Percentiles rank a stretch among this genome's conserved stretches.
phyloP scores from a whole-genome alignment of 2,797 vertebrate genomes.

The Numenius phaeopus region DNA sequence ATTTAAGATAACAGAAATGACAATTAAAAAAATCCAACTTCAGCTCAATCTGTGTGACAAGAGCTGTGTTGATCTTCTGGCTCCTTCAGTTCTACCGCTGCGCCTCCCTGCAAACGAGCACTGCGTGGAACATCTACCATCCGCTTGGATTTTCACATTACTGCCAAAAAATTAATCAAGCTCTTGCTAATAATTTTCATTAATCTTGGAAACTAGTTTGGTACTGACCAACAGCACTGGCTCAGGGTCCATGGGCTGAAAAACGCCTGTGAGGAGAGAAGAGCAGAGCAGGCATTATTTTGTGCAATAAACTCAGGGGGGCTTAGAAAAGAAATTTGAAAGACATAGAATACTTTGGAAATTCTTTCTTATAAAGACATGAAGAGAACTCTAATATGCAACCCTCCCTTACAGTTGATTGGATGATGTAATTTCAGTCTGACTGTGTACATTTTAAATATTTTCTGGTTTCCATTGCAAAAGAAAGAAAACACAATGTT shows the following conservation, averaged over 20 bases:
- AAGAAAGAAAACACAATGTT: background rate
- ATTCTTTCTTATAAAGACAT: background rate
- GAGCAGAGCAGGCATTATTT: background rate
- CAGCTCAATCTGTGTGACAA: background rate
- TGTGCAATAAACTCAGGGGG: background rate
- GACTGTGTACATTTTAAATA: fast-evolving
- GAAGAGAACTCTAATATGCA: background rate
- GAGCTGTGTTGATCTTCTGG: background rate
- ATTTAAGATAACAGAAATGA: background rate
- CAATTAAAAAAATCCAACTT: background rate
- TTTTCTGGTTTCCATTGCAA: background rate
- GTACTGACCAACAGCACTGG: background rate
- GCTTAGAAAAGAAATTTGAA: background rate
- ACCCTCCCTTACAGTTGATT: fast-evolving
- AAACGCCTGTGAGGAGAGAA: background rate
- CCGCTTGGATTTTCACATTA: background rate
- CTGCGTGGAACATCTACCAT: fast-evolving
- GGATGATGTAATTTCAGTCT: background rate
- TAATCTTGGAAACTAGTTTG: background rate
- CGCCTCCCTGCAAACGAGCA: fast-evolving
- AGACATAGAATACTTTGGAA: fast-evolving
- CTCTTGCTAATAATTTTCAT: background rate
- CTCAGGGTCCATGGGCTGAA: background rate
- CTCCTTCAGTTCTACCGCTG: background rate
- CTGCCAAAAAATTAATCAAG: background rate